Conservation (phyloP, 2,113 vertebrate species). For the Micronycteris hirsuta region DNA sequence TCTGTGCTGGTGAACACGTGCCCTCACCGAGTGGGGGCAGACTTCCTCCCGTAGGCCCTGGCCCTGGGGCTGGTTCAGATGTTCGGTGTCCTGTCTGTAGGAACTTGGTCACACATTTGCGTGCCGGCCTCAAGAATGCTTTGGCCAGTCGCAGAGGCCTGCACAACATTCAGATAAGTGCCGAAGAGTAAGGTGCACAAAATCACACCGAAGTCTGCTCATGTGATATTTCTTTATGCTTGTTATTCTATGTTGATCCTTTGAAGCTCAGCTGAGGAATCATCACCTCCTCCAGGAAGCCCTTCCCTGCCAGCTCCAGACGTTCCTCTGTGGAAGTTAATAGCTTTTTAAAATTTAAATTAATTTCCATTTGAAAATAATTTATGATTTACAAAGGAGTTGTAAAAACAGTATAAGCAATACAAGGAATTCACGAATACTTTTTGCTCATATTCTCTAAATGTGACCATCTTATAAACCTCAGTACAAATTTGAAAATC, state of each 20-base stretch:
- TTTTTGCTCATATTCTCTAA: neutral
- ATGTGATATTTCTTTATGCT: neutral
- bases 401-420: neutral
- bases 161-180: neutral
- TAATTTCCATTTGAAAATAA: conserved; percentile 2
- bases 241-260: neutral
- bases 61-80: neutral
- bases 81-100: neutral
- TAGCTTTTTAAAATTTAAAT: neutral
- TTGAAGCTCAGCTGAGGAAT: neutral
- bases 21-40: fast-evolving
- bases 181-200: neutral
- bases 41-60: neutral
- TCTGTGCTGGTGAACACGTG: too few species aligned
- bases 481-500: conserved; percentile 9
- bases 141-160: neutral
- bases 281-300: neutral
- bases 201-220: neutral
- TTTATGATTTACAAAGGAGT: conserved; percentile 30
- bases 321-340: neutral
- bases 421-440: neutral
- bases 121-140: neutral
- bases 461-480: neutral
- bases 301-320: neutral
- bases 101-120: neutral